Base-by-base conservation (phyloP, 2,888 invertebrate species). In the Drosophila longiperda region DNA sequence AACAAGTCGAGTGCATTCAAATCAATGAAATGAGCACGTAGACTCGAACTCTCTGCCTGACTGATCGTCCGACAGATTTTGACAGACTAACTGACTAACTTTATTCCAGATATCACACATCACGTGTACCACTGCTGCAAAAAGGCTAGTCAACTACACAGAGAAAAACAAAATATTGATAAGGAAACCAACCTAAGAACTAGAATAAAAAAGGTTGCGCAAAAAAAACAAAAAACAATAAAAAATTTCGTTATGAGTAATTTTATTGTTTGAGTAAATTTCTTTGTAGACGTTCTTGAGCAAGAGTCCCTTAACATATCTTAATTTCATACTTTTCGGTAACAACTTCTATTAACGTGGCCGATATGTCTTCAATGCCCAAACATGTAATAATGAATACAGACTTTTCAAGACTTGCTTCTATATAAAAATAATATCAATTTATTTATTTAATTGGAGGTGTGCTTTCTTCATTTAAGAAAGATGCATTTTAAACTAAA, bases 101-200 rank as follows among this genome's bases (percentile, higher is more conserved):
- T 61, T 50, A 15, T 15, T 23, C 34, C 32, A 58, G 32, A 26
- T 55, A 34, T 34, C 54, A 23, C 20, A 61, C 17, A 64, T 54
- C 87, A 83, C 84, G 83, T 78, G 84, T 45, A 40, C 66, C 42
- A 59, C 65, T 58, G 73, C 63, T 75, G 86, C 58, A 1, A 40
- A 50, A 17, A 38, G 26, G 36, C 69, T 12, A 75, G 38, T 63
- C 58, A 65, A n/a, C 34, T 45, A 38, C 55, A 55, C 55, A 2
- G n/a, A 38, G 8, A n/a, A 38, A 38, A 55, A 38, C 15, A 2
- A 26, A 6, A 32, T 32, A 12, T 7, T 2, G 17, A 17, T 8
- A 54, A 8, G 3, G 17, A 34, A 34, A 34, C 11, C 23, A 23
- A 26, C 5, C 15, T 2, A 23, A 15, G 15, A 49, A 9, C 49